Base-by-base conservation (phyloP, 2,888 invertebrate genomes). In the Embidobia sp. region DNA sequence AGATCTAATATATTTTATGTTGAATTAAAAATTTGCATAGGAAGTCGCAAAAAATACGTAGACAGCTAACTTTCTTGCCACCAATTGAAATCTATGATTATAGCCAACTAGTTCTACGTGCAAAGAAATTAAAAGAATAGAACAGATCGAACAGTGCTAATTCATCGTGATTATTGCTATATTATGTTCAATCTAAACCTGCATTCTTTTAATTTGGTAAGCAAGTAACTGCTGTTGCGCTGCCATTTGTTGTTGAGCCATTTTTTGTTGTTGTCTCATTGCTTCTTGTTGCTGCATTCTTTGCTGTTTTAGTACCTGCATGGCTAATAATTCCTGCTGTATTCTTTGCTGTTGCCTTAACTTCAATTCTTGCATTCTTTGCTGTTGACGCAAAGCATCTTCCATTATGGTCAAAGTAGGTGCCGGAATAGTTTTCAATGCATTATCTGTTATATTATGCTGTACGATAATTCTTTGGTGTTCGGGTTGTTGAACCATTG, bases 401-500 rank as follows among this genome's bases (percentile, higher is more conserved):
- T 86, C 85, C n/a, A 83, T 76, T 22, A 69, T 13, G 2, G 77
- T 78, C 22, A 82, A 73, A 2, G 82, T 73, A 18, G 84, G 83
- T 27, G 81, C 73, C 6, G 76, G 63, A 40, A 79, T 53, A 1
- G 80, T 67, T 11, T 63, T 74, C 7, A 33, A 3, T n/a, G n/a
- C 33, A n/a, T 6, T 37, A 29, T 87, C 83, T 1, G 87, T 87
- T 15, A 83, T 82, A 63, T 89, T 89, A 11, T 87, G 86, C 53
- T 89, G 89, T 0, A 90, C 87, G 0, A 88, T 82, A 22, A 88
- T 77, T 61, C 84, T 84, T 67, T 89, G 87, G 13, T 83, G 86
- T 76, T 88, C 93, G 26, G 94, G 93, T 49, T 95, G 95, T 78
- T 95, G 92, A 0, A 95, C 95, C 87, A 92, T 94, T 1, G 89